Percentiles rank a stretch among this genome's conserved stretches.
These are phyloP conservation scores for Pseudochirops corinnae DNA, from an alignment of 2,797 vertebrate genomes.

Conservation along the genomic window DNA sequence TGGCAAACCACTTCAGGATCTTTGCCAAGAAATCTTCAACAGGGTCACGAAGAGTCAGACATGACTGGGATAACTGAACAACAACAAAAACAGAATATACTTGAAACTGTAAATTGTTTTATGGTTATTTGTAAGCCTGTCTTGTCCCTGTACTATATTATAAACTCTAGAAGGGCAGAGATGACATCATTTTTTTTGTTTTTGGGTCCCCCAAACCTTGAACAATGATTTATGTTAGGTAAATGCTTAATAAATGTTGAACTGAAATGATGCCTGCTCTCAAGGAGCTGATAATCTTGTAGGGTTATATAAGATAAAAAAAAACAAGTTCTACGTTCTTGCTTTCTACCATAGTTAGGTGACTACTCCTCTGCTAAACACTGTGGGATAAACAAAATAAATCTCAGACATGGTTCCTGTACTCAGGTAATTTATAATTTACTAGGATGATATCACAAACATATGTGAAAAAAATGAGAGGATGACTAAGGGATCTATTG, in stretches of 20 bases:
- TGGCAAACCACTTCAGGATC: neutral
- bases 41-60: neutral
- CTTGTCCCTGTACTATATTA: neutral
- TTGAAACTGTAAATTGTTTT: neutral
- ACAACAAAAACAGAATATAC: neutral
- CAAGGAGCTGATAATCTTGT: neutral
- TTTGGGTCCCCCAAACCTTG: neutral
- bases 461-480: too few species aligned
- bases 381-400: neutral
- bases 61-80: neutral
- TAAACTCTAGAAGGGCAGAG: neutral
- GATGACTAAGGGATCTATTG: neutral
- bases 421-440: neutral
- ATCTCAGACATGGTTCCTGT: neutral
- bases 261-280: neutral
- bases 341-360: neutral
- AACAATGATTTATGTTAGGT: neutral
- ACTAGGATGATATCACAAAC: neutral
- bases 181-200: neutral
- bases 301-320: neutral
- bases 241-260: neutral
- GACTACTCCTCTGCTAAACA: neutral
- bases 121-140: neutral
- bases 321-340: neutral
- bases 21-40: neutral